phyloP scores from a whole-genome alignment of 2,888 invertebrate species.

The Scaptomyza cyrtandrae region DNA sequence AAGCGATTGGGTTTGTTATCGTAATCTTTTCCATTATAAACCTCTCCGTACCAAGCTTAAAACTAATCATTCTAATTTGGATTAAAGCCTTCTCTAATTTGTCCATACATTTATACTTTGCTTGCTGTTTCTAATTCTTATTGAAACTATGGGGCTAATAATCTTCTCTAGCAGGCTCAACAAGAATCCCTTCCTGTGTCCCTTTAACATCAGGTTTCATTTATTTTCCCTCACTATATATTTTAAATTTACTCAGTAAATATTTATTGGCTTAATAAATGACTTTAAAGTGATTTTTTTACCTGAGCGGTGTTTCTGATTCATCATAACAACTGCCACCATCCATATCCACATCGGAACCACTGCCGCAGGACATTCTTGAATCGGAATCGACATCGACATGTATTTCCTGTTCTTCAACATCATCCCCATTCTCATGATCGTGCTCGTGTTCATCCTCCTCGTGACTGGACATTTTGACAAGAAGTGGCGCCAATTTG shows the following conservation, averaged over 20 bases:
- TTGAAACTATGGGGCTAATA: neutral
- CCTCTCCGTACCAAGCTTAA: neutral
- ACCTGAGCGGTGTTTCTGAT: conserved; percentile 84
- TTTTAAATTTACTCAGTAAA: no score
- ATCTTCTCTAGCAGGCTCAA: neutral
- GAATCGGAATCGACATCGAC: conserved; percentile 85
- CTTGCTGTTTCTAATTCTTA: neutral
- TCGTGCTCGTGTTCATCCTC: conserved; percentile 81
- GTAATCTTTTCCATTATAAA: neutral
- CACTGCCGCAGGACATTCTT: conserved; percentile 83
- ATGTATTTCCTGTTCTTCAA: conserved; percentile 84
- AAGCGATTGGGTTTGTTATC: no score
- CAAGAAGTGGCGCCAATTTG: conserved; percentile 79
- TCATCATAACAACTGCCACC: conserved; percentile 85
- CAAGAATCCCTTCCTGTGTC: neutral
- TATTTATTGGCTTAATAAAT: neutral
- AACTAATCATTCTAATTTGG: neutral
- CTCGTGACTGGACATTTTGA: conserved; percentile 84
- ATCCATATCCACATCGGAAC: conserved; percentile 85
- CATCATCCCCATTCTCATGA: conserved; percentile 79
- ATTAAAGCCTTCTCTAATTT: neutral
- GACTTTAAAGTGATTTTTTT: neutral
- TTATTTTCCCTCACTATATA: neutral
- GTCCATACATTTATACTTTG: neutral
- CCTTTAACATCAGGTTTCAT: neutral